These are phyloP conservation scores for Drepana falcataria DNA, from an alignment of 2,888 invertebrate genomes.

Conservation along the genomic window DNA sequence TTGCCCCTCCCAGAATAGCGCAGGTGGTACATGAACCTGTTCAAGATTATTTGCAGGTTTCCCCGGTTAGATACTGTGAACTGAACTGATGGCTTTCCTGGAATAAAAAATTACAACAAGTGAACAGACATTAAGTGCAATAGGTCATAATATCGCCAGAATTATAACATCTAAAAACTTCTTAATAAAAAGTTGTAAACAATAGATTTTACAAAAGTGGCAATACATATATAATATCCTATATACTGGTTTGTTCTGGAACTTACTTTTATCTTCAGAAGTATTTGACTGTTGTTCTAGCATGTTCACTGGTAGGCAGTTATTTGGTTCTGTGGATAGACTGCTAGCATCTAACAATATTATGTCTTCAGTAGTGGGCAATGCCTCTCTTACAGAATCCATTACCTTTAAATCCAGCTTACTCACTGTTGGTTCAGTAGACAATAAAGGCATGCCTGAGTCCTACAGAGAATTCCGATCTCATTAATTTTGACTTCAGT, in stretches of 20 bases:
- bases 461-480: background rate
- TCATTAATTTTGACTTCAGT: background rate
- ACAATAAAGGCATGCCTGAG: background rate
- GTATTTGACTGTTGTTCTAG: no score
- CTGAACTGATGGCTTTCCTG: constrained; percentile 29
- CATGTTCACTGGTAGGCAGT: no score
- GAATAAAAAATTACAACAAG: background rate
- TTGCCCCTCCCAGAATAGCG: constrained; percentile 42
- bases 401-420: background rate
- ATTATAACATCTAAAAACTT: no score
- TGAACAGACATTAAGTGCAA: background rate
- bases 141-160: no score
- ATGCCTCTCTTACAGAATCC: background rate
- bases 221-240: background rate
- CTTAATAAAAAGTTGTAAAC: no score
- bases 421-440: background rate
- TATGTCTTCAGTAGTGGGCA: background rate
- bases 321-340: no score
- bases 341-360: background rate
- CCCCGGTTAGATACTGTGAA: constrained; percentile 62
- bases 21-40: constrained; percentile 57
- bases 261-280: no score
- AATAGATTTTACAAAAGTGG: background rate
- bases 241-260: no score
- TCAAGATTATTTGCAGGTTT: constrained; percentile 55